Evolutionary conservation across 2,797 vertebrate species (phyloP), one percentile per base, ranked within the genome.

Genomic region (Leuciscus waleckii): DNA sequence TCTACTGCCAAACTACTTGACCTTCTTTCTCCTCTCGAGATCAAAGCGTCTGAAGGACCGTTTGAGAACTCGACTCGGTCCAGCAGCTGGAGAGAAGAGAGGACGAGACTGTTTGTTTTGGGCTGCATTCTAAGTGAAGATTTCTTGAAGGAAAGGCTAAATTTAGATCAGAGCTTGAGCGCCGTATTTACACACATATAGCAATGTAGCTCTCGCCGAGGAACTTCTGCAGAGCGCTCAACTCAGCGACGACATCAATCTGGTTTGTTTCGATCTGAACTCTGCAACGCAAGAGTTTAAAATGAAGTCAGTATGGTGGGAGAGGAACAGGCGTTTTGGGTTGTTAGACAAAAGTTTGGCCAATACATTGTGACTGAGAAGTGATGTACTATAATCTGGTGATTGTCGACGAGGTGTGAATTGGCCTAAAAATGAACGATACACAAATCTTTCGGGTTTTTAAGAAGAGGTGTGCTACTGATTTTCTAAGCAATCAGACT

Each of bases 91-190:
- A 85, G 41, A 65, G 56, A 74, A 85, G 29, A 70, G 49, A 41
- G 82, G 79, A 81, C 6, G 58, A 73, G 46, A 13, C 75, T 87
- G 87, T 75, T 87, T 87, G 84, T 82, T 84, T 87, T 88, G 82
- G 39, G 56, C 37, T 87, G 80, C 46, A 77, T 79, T 84, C 79
- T 61, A 73, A 81, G 83, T 74, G 61, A 70, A 21, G 43, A 80
- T 70, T 87, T 79, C 75, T 82, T 85, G 46, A 85, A 84, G 69
- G 61, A 74, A 67, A 39, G n/a, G 63, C 75, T 84, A 86, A 86
- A 63, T 88, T 84, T 82, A 86, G 82, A 83, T 79, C 63, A 39
- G 63, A 58, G 39, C 32, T 85, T 4, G 43, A 79, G 70, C 5
- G 46, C 71, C 16, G 41, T 78, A 80, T 88, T 84, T 85, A 88